Evolutionary conservation across 2,888 invertebrate species (phyloP).

Genomic region (Tortricodes alternella): DNA sequence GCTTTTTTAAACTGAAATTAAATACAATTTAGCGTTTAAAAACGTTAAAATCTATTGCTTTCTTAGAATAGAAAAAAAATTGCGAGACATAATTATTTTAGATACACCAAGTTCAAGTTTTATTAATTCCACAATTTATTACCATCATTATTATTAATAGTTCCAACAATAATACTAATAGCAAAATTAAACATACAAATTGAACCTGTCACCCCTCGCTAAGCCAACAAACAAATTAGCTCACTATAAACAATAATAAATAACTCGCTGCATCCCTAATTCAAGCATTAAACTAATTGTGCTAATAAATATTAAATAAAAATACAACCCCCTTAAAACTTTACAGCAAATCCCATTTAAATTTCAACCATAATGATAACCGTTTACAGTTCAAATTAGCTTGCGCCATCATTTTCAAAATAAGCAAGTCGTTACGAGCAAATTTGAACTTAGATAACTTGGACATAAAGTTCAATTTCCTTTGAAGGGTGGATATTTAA

Average conservation of each 20-base stretch:
- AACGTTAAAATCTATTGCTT: too few species aligned
- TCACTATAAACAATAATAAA: conserved; percentile 40
- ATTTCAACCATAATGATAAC: conserved; percentile 2
- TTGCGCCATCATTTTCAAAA: not conserved
- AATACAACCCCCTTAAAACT: conserved; percentile 34
- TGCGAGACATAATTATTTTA: too few species aligned
- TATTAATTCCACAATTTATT: not conserved
- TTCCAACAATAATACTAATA: conserved; percentile 34
- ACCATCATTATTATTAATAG: not conserved
- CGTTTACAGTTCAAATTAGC: not conserved
- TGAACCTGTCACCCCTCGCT: conserved; percentile 26
- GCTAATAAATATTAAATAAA: conserved; percentile 42
- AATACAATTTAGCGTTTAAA: too few species aligned
- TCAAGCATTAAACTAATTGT: conserved; percentile 39
- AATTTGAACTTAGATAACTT: not conserved
- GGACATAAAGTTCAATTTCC: not conserved
- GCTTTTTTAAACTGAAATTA: too few species aligned
- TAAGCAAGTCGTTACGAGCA: not conserved
- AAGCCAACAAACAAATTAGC: conserved; percentile 49
- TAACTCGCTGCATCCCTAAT: conserved; percentile 39
- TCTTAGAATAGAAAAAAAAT: too few species aligned
- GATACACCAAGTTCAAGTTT: too few species aligned
- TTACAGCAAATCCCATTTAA: not conserved
- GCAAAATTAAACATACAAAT: conserved; percentile 22
- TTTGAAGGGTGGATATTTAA: conserved; percentile 2